Percentiles rank a stretch among this genome's conserved stretches.
Conservation (phyloP, 2,888 invertebrate species). For the Eilema caniola region DNA sequence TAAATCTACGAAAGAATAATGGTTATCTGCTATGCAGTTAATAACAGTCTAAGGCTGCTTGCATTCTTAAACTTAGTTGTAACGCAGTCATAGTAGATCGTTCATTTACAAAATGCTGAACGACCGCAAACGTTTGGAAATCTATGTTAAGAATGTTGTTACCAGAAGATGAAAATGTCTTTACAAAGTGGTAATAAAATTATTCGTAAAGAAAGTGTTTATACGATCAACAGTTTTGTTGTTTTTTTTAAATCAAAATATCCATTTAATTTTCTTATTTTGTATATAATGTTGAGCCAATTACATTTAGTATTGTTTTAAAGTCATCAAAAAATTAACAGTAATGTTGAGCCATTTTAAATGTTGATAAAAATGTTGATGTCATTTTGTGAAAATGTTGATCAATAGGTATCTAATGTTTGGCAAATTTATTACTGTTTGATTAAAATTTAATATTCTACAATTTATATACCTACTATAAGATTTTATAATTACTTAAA, state of each 20-base stretch:
- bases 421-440: not conserved
- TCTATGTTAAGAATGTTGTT: not conserved
- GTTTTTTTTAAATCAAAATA: not conserved
- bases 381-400: constrained; percentile 1
- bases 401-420: not conserved
- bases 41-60: not conserved
- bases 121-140: not conserved
- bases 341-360: constrained; percentile 34
- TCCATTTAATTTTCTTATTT: constrained; percentile 1
- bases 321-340: constrained; percentile 47
- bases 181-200: not conserved
- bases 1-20: not conserved
- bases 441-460: not conserved
- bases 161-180: not conserved
- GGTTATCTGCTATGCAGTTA: not conserved
- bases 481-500: not conserved
- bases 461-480: not conserved
- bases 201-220: not conserved
- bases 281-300: constrained; percentile 41
- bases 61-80: not conserved
- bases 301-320: constrained; percentile 28
- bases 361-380: constrained; percentile 1
- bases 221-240: not conserved
- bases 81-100: not conserved
- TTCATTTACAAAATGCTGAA: not conserved